Evolutionary conservation across 2,113 vertebrate species (phyloP), one percentile per base, ranked within the genome.

Genomic region (Ciconia stormi): DNA sequence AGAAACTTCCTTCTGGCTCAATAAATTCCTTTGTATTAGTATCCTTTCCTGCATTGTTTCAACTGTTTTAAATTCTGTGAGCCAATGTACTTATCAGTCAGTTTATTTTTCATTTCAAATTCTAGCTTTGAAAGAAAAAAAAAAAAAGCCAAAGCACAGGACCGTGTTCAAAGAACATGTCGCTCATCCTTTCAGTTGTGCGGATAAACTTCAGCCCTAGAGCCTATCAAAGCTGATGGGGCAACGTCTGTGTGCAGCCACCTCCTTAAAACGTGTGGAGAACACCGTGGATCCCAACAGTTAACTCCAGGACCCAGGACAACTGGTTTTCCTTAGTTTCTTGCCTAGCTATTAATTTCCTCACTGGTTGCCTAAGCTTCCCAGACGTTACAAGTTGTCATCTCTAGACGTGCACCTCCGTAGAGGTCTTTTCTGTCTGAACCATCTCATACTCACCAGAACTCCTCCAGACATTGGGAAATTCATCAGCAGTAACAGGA

Each of bases 31-130:
- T 91, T 89, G 70, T 91, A 56, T 78, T 87, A 16, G 49, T 87
- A 69, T 87, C 56, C 52, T 94, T 74, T 71, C 34, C 65, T 74
- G 32, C 34, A 29, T 71, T 67, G 19, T 92, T 89, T 90, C 66
- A 55, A 26, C 65, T 62, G 15, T 80, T 95, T 65, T 82, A 81
- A 93, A 79, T 97, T 93, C 86, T 63, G 16, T 0, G 2, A 92
- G 59, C 59, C 13, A 22, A 7, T 47, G 42, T 78, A 88, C 55
- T 90, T 73, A 88, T 6, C 67, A 77, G 53, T 66, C 50, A 78
- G 38, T 92, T 88, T 90, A 47, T 92, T 97, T 97, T 95, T 89
- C 32, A 52, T 89, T 89, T 87, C 38, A 59, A 55, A 81, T 90
- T 71, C 76, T 52, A 53, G 17, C 20, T 93, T 63, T 71, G 34